phyloP scores from a whole-genome alignment of 2,888 invertebrate species.

The Cerastis leucographa region DNA sequence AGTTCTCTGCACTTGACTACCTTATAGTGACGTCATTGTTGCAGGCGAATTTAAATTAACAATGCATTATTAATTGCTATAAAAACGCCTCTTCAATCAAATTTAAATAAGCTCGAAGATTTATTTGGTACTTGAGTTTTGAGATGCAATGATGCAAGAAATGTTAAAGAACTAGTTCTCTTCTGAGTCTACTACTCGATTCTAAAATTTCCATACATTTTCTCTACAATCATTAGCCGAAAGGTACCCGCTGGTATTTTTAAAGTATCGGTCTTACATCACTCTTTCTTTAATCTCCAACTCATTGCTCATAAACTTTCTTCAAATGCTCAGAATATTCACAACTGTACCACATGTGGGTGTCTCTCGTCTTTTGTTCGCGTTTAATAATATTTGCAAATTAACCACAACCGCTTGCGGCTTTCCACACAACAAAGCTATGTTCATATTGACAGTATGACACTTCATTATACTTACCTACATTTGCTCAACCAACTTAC shows the following conservation, averaged over 20 bases:
- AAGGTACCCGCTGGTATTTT: not conserved
- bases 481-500: slow-evolving; percentile 1
- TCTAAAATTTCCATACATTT: no score
- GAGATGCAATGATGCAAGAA: slow-evolving; percentile 5
- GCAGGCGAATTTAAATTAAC: slow-evolving; percentile 48
- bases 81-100: slow-evolving; percentile 38
- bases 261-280: not conserved
- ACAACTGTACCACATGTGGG: slow-evolving; percentile 59
- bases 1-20: slow-evolving; percentile 58
- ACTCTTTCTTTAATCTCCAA: not conserved
- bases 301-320: slow-evolving; percentile 35
- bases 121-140: slow-evolving; percentile 24
- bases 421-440: slow-evolving; percentile 55
- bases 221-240: not conserved
- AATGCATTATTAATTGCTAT: slow-evolving; percentile 45
- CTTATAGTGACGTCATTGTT: slow-evolving; percentile 51
- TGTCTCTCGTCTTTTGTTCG: slow-evolving; percentile 77
- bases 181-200: not conserved
- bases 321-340: slow-evolving; percentile 20
- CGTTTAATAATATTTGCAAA: slow-evolving; percentile 83
- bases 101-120: not conserved
- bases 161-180: no score
- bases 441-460: slow-evolving; percentile 46
- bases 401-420: slow-evolving; percentile 69
- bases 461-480: slow-evolving; percentile 28